These are phyloP conservation scores for Leucosticte australis DNA, from an alignment of 2,113 vertebrate genomes.

Conservation along the genomic window DNA sequence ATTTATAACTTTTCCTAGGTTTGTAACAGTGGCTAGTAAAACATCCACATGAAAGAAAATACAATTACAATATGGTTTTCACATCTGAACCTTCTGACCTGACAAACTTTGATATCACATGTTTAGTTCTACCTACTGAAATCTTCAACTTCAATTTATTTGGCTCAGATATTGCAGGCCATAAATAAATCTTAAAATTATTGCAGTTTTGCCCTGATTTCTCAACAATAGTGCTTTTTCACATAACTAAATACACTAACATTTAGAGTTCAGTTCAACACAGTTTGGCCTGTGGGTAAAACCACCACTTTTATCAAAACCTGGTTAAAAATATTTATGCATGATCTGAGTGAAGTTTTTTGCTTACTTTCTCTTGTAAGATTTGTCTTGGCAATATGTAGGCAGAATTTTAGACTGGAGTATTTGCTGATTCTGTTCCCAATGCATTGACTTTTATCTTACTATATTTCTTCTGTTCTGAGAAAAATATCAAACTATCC, in stretches of 20 bases:
- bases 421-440: background rate
- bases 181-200: background rate
- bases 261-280: background rate
- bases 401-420: background rate
- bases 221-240: background rate
- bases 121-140: background rate
- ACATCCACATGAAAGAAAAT: background rate
- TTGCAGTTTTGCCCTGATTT: background rate
- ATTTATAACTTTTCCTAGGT: conserved; percentile 6
- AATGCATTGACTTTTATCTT: background rate
- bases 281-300: background rate
- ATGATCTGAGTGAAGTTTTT: background rate
- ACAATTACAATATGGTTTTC: background rate
- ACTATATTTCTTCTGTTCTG: background rate
- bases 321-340: background rate
- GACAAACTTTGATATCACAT: background rate
- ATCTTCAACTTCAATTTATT: background rate
- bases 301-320: background rate
- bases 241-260: background rate
- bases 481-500: background rate
- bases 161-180: background rate
- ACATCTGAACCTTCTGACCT: background rate
- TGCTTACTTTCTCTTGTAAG: background rate
- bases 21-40: background rate
- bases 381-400: background rate